Evolutionary conservation across 2,113 vertebrate genomes (phyloP), one percentile per base, ranked within the genome.

Genomic region (Gasterosteus nipponicus): DNA sequence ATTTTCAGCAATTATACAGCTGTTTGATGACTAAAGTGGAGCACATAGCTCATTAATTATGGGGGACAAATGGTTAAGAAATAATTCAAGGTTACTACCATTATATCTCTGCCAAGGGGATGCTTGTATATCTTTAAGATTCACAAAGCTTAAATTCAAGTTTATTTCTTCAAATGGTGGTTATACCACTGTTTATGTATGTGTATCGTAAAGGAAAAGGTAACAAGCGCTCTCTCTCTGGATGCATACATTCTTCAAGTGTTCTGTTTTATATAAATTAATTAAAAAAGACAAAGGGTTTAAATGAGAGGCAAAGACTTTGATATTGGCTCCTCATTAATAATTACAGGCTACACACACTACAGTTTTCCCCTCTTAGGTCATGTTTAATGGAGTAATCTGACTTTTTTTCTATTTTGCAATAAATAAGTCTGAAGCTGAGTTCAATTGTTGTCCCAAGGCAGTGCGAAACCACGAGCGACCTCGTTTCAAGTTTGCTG

Each of bases 301-400:
- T 49, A 10, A 47, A 14, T 42, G 12, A 41, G 29, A 38, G 11
- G 14, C 14, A 31, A 51, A 59, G 53, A 57, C 58, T 46, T 70
- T 46, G 22, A 46, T 57, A 60, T 19, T 63, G 42, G 38, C 31
- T 47, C 33, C n/a, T 59, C 31, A 53, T 39, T 22, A 33, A 51
- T 65, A 70, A 59, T 75, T 10, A 72, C 16, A 69, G 11, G 70
- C 33, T 49, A 18, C 57, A 8, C 9, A 15, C 29, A 53, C 54
- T 68, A 41, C 41, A 65, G n/a, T 16, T 42, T 46, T 26, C 15
- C 9, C 35, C 10, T n/a, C n/a, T 51, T n/a, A 35, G 46, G 29
- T 51, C 29, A 51, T 29, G 46, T 67, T 15, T 38, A 51, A 51
- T 51, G 64, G 19, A 67, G 46, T 51, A 22, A 18, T 49, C 18